phyloP scores from a whole-genome alignment of 1,140 invertebrate species.

The Melipona quadrifasciata region DNA sequence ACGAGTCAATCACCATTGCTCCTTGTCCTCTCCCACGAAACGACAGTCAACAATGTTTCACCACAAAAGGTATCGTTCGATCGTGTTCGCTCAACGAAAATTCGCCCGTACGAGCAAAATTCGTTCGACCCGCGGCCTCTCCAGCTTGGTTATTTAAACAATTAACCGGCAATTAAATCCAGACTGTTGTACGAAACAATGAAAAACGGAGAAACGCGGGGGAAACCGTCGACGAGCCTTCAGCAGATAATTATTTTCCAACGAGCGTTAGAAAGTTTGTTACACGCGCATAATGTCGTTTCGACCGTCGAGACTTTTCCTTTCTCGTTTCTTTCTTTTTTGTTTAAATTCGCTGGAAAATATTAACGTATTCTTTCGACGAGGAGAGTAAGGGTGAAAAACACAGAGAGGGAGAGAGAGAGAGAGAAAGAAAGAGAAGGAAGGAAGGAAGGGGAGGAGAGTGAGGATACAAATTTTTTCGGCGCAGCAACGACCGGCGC shows the following conservation, averaged over 20 bases:
- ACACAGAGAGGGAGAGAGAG: background rate
- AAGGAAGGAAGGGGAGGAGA: too few species aligned
- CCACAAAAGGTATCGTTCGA: background rate
- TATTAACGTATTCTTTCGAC: conserved; percentile 44
- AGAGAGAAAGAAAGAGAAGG: too few species aligned
- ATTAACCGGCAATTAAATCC: conserved; percentile 10
- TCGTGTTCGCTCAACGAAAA: conserved; percentile 25
- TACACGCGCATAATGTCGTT: conserved; percentile 2
- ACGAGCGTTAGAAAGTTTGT: conserved; percentile 40
- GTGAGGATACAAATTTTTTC: conserved; percentile 28
- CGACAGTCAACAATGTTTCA: background rate
- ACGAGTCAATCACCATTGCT: too few species aligned
- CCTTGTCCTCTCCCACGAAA: background rate
- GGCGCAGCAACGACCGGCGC: conserved; percentile 18
- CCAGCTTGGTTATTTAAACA: conserved; percentile 17
- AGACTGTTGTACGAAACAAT: background rate
- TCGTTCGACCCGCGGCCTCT: background rate
- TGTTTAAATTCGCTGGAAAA: conserved; percentile 22
- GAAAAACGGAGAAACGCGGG: background rate
- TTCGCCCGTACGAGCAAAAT: background rate
- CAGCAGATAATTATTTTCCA: conserved; percentile 43
- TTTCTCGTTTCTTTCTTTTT: background rate
- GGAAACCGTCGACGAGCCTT: background rate
- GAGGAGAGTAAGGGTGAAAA: background rate
- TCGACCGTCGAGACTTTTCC: conserved; percentile 2